Evolutionary conservation across 2,797 vertebrate genomes (phyloP).

Genomic region (Manis pentadactyla): DNA sequence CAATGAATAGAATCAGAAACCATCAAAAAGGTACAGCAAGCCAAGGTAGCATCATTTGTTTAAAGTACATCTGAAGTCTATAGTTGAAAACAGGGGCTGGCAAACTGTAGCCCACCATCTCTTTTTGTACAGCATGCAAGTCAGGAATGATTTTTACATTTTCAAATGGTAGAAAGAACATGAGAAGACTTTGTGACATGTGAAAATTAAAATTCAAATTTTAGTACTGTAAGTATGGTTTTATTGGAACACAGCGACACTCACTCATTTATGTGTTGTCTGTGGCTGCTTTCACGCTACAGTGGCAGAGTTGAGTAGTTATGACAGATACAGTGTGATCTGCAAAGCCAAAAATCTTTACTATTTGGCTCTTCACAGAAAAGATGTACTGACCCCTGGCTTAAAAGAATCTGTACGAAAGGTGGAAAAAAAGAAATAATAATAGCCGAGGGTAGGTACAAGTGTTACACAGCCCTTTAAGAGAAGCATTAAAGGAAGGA

Average conservation of each 20-base stretch:
- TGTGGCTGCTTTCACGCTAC: not conserved
- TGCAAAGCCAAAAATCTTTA: slow-evolving; percentile 43
- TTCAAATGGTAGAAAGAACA: slow-evolving; percentile 25
- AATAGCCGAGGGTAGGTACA: not conserved
- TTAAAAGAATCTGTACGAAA: slow-evolving; percentile 29
- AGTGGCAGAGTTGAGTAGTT: not conserved
- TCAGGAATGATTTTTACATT: slow-evolving; percentile 37
- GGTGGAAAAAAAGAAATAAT: not conserved
- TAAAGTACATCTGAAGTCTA: not conserved
- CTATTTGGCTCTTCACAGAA: not conserved
- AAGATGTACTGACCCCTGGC: not conserved
- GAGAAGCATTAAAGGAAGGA: not conserved
- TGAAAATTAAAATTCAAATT: slow-evolving; percentile 29
- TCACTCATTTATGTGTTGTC: not conserved
- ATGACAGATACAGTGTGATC: not conserved
- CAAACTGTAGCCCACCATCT: not conserved
- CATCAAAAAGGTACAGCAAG: not conserved
- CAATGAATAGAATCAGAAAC: not conserved
- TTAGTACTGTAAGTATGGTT: not conserved
- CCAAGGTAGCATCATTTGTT: not conserved
- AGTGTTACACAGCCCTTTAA: not conserved
- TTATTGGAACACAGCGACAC: slow-evolving; percentile 4
- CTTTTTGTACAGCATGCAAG: slow-evolving; percentile 7
- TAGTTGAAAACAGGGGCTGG: slow-evolving; percentile 2
- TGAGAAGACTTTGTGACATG: slow-evolving; percentile 1